A percentile compares a stretch with the other conserved stretches of the same genome.
Conservation (phyloP, 2,888 invertebrate species). For the Metopia argyrocephala region DNA sequence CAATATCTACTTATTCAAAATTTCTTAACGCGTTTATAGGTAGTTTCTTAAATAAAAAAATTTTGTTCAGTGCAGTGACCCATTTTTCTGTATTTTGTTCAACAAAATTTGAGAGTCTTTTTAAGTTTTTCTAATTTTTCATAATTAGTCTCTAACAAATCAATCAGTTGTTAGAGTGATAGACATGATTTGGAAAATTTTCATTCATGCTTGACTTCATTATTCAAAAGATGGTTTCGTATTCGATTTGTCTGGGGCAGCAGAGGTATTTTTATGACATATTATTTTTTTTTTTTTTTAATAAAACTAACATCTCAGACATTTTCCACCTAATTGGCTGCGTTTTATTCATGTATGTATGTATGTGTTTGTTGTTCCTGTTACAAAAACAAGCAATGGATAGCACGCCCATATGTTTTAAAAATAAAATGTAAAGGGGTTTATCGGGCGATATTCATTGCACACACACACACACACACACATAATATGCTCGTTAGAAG, state of each 20-base stretch:
- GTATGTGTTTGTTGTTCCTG: slow-evolving; percentile 28
- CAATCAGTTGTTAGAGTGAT: not conserved
- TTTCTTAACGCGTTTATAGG: too few relatives aligned
- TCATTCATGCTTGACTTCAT: slow-evolving; percentile 46
- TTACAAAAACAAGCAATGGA: slow-evolving; percentile 50
- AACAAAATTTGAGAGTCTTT: not conserved
- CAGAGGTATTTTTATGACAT: slow-evolving; percentile 33
- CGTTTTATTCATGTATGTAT: not conserved
- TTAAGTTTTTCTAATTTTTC: slow-evolving; percentile 9
- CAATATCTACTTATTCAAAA: too few relatives aligned
- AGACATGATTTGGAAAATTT: slow-evolving; percentile 11
- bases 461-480: slow-evolving; percentile 6
- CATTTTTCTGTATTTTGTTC: not conserved
- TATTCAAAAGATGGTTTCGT: slow-evolving; percentile 53
- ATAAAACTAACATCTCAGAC: not conserved
- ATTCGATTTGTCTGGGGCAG: slow-evolving; percentile 20
- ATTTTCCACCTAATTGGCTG: slow-evolving; percentile 48
- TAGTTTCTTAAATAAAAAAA: too few relatives aligned
- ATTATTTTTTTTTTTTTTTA: slow-evolving; percentile 1
- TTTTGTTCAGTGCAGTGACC: too few relatives aligned
- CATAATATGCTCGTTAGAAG: not conserved
- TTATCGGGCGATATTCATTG: slow-evolving; percentile 5
- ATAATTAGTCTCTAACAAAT: slow-evolving; percentile 50
- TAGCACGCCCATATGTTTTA: slow-evolving; percentile 50
- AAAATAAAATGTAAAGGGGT: slow-evolving; percentile 34